These are phyloP conservation scores for Procambarus virginalis DNA, from an alignment of 1,140 invertebrate genomes.

Conservation along the genomic window DNA sequence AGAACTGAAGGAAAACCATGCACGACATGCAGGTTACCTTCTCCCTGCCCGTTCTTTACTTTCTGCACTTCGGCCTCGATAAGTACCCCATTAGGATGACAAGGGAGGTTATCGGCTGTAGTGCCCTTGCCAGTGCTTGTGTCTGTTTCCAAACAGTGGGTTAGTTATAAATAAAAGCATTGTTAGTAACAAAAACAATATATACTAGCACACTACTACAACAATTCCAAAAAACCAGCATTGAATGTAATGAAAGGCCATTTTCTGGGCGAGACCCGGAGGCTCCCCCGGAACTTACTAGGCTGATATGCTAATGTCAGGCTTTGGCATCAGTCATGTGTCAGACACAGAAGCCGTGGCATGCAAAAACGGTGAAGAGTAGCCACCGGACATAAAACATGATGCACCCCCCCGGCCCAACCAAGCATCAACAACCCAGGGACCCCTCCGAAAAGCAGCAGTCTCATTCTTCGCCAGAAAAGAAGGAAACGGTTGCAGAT, in stretches of 20 bases:
- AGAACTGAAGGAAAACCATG: constrained; percentile 36
- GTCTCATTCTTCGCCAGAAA: too few species aligned
- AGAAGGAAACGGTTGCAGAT: too few species aligned
- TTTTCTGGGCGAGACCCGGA: too few species aligned
- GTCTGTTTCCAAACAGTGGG: constrained; percentile 46
- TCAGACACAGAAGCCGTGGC: constrained; percentile 72
- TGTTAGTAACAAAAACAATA: neutral
- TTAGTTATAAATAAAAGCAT: constrained; percentile 30
- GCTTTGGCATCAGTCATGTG: too few species aligned
- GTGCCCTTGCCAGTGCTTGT: constrained; percentile 4
- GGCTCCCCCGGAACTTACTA: too few species aligned
- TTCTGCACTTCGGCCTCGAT: constrained; percentile 11
- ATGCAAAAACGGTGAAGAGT: too few species aligned
- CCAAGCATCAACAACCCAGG: too few species aligned
- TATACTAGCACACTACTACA: neutral
- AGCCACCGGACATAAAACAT: too few species aligned
- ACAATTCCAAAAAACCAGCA: neutral
- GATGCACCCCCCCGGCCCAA: too few species aligned
- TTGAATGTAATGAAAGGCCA: too few species aligned
- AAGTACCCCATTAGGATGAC: constrained; percentile 1
- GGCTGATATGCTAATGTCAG: too few species aligned
- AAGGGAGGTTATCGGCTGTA: neutral
- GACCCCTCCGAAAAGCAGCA: too few species aligned
- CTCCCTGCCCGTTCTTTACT: constrained; percentile 55
- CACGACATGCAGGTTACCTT: constrained; percentile 56